These are phyloP conservation scores for Anguilla rostrata DNA, from an alignment of 2,113 vertebrate genomes.

Conservation along the genomic window DNA sequence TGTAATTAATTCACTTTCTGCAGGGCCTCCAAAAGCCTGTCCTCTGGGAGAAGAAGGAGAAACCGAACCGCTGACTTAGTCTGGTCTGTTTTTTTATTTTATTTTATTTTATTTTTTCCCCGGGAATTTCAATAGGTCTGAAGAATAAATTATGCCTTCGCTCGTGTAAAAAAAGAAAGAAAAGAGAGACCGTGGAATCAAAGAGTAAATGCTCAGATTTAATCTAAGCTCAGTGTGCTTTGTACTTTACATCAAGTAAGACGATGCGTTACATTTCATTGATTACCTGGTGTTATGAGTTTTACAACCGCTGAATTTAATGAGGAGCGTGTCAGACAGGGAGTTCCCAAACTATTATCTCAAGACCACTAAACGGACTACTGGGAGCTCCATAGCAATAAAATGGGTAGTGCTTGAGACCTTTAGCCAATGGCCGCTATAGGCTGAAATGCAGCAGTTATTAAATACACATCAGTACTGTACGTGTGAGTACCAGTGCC, in stretches of 20 bases:
- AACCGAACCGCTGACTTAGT: not conserved
- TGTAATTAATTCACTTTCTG: constrained; percentile 4
- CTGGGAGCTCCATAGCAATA: not conserved
- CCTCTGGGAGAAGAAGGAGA: not conserved
- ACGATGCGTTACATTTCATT: not conserved
- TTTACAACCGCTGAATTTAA: not conserved
- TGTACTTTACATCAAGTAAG: not conserved
- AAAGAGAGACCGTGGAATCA: not conserved
- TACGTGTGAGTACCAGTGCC: too few species aligned
- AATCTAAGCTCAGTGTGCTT: not conserved
- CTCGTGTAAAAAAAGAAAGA: not conserved
- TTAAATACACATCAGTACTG: too few species aligned
- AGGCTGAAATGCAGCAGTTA: too few species aligned
- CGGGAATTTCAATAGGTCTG: not conserved
- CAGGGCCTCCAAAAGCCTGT: not conserved
- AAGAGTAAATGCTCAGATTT: not conserved
- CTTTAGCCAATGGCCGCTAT: too few species aligned
- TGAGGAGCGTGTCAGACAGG: not conserved
- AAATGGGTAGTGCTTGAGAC: not conserved
- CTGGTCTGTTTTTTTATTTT: not conserved
- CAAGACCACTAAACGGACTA: not conserved
- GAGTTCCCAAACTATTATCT: not conserved
- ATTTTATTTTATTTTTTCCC: not conserved
- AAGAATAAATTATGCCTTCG: not conserved
- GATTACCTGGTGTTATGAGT: not conserved